Evolutionary conservation across 1,140 invertebrate species (phyloP).

Genomic region (Solenopsis invicta): DNA sequence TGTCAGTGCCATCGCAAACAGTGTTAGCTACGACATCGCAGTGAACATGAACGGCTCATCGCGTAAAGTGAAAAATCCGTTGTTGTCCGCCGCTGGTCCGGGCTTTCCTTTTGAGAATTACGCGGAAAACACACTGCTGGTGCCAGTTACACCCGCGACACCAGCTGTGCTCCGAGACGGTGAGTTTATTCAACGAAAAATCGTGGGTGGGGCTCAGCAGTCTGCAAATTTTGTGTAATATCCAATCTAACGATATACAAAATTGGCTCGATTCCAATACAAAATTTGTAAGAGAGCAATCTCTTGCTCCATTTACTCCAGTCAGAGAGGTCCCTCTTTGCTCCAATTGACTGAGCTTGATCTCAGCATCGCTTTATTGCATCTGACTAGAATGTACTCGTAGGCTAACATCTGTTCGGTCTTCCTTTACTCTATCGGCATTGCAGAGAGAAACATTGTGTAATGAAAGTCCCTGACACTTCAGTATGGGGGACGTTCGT

Average conservation of each 20-base stretch:
- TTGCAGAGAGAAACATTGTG: background rate
- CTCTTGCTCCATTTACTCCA: background rate
- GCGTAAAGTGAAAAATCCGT: conserved; percentile 84
- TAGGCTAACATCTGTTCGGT: conserved; percentile 49
- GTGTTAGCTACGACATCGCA: conserved; percentile 66
- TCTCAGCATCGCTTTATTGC: background rate
- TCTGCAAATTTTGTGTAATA: background rate
- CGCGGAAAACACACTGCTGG: conserved; percentile 79
- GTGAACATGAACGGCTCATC: conserved; percentile 79
- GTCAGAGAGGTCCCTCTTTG: background rate
- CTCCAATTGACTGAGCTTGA: background rate
- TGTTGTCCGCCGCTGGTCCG: conserved; percentile 84
- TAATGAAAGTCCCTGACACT: background rate
- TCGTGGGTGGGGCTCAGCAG: conserved; percentile 72
- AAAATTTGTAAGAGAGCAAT: background rate
- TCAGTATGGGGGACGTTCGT: background rate
- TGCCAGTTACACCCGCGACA: conserved; percentile 84
- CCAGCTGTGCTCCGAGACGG: conserved; percentile 82
- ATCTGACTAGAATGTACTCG: conserved; percentile 5
- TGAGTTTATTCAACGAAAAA: conserved; percentile 78
- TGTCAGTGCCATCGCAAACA: conserved; percentile 71
- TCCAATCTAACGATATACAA: background rate
- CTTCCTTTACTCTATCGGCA: conserved; percentile 22
- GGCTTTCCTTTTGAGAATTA: conserved; percentile 84
- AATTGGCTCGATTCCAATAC: background rate